Evolutionary conservation across 2,797 vertebrate species (phyloP).

Genomic region (Sebastes hopkinsi): DNA sequence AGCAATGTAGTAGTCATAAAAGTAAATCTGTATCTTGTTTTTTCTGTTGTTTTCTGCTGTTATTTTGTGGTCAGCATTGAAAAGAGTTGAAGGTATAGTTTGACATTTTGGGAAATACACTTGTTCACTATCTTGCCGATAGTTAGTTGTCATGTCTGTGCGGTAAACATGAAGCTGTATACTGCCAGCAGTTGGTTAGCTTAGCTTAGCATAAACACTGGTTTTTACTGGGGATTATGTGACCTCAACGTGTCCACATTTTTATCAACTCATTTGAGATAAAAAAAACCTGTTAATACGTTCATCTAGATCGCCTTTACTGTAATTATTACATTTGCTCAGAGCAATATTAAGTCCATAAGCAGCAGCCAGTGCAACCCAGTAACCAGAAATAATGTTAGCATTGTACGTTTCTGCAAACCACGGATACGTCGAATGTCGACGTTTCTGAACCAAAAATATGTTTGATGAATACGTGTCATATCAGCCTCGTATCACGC

Average conservation of each 20-base stretch:
- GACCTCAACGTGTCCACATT: not conserved
- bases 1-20: not conserved
- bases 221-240: not conserved
- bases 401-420: too few species aligned
- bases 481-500: too few species aligned
- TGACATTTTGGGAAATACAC: not conserved
- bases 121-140: not conserved
- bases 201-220: not conserved
- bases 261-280: not conserved
- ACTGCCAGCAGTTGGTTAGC: not conserved
- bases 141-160: not conserved
- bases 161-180: not conserved
- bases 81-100: not conserved
- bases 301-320: not conserved
- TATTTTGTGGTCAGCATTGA: not conserved
- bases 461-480: not conserved
- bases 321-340: not conserved
- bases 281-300: not conserved
- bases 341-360: not conserved
- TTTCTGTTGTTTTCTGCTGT: not conserved
- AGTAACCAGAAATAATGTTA: not conserved
- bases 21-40: not conserved
- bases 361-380: not conserved
- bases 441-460: too few species aligned
- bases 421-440: too few species aligned